Evolutionary conservation across 2,797 vertebrate species (phyloP), one percentile per base, ranked within the genome.

Genomic region (Nasua narica): DNA sequence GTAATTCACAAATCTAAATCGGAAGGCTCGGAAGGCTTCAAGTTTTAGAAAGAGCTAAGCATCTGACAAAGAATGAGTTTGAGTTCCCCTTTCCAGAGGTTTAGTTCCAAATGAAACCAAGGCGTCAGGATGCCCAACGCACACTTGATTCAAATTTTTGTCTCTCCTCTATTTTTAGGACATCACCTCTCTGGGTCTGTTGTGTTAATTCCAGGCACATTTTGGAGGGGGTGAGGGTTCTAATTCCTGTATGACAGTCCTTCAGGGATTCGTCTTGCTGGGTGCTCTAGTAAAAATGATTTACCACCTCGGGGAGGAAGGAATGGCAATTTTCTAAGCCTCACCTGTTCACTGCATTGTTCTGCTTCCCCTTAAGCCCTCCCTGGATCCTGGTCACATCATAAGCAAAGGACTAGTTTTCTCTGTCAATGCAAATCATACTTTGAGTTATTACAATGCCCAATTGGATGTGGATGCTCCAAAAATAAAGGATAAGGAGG

Each of bases 61-160:
- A 50, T 88, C 50, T 27, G 85, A 90, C 32, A 35, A 85, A 81
- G 32, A 60, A 18, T 90, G 93, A 97, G 85, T 97, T 65, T 86
- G 94, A 93, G 77, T 62, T 87, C 85, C 70, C 77, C 91, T 96
- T 97, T 96, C 95, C 97, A 97, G 97, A 96, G 91, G 89, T 83
- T 96, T 87, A 25, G 62, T 92, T 97, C 78, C 96, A 81, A 93
- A 97, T 72, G 89, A 96, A 98, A 97, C 19, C 16, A 40, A 94
- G 74, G 0, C 13, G 69, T 97, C 93, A 97, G 89, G 74, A 94
- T 58, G 92, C 91, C 96, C 86, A 72, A 78, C 0, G 19, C 35
- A 89, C 40, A 56, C 40, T 84, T 46, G 7, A 1, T 29, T 90
- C 78, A 27, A 60, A 25, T 21, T 48, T 97, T 76, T 37, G 48